phyloP scores from a whole-genome alignment of 2,888 invertebrate species.

The Erebia aethiops region DNA sequence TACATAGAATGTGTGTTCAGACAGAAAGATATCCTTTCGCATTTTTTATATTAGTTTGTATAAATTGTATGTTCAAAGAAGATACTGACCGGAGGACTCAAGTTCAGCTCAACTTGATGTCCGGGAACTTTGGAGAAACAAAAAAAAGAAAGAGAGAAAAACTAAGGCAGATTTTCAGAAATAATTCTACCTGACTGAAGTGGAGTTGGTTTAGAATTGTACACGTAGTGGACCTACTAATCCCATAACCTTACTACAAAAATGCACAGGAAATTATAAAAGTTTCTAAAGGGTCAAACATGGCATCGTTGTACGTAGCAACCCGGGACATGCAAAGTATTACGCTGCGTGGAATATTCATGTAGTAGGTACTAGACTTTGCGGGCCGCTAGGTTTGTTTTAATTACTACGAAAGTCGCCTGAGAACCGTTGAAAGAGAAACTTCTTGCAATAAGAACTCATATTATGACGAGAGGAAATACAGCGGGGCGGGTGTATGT shows the following conservation, averaged over 20 bases:
- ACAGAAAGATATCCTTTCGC: too few species aligned
- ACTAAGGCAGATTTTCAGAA: too few species aligned
- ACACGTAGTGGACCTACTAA: neutral
- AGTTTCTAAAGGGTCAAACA: constrained; percentile 6
- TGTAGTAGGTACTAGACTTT: constrained; percentile 17
- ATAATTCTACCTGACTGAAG: too few species aligned
- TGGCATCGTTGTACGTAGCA: neutral
- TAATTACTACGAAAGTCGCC: constrained; percentile 18
- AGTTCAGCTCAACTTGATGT: too few species aligned
- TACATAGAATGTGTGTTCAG: too few species aligned
- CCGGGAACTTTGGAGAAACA: too few species aligned
- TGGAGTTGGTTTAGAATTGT: neutral
- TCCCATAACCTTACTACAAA: neutral
- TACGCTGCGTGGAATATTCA: constrained; percentile 22
- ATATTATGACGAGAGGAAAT: too few species aligned
- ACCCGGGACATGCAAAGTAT: constrained; percentile 17
- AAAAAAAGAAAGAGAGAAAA: too few species aligned
- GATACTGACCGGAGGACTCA: too few species aligned
- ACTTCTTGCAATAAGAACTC: constrained; percentile 8
- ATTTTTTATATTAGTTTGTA: too few species aligned
- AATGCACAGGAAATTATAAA: neutral
- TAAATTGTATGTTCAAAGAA: too few species aligned
- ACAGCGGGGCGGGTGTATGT: too few species aligned
- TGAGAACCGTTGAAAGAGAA: neutral
- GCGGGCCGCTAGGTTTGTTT: constrained; percentile 17